Conservation (phyloP, 1,140 invertebrate genomes). For the Trypoxylus dichotomus region DNA sequence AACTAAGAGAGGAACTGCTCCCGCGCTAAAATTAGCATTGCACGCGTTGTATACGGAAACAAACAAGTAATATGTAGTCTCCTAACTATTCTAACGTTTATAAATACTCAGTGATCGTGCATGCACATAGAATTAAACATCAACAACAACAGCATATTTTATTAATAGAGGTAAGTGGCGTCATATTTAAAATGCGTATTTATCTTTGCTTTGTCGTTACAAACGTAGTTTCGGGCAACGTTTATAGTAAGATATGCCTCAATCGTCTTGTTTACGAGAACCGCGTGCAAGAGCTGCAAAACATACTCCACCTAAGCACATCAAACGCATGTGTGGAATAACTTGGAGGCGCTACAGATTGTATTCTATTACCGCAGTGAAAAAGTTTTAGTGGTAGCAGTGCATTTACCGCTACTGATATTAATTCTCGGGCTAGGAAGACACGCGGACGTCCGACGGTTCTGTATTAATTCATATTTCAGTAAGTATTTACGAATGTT, state of each 20-base stretch:
- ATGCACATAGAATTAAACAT: not conserved
- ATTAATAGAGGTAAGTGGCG: conserved; percentile 4
- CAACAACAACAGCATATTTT: not conserved
- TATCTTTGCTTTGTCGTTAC: not conserved
- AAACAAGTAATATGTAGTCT: not conserved
- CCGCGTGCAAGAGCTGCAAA: not conserved
- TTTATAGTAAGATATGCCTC: not conserved
- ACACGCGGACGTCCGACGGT: not conserved
- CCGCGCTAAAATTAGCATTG: not conserved
- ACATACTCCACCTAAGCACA: not conserved
- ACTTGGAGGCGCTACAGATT: not conserved
- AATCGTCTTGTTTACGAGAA: conserved; percentile 7
- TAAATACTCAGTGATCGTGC: not conserved
- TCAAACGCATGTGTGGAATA: conserved; percentile 10
- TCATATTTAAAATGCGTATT: not conserved
- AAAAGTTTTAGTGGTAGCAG: not conserved
- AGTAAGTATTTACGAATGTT: not conserved
- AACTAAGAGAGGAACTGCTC: not conserved
- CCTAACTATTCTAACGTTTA: not conserved
- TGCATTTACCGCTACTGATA: not conserved
- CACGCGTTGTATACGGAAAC: not conserved
- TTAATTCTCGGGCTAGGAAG: not conserved
- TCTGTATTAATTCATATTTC: not conserved
- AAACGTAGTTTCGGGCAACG: not conserved
- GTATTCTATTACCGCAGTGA: not conserved